Evolutionary conservation across 1,140 invertebrate species (phyloP).

Genomic region (Formica exsecta): DNA sequence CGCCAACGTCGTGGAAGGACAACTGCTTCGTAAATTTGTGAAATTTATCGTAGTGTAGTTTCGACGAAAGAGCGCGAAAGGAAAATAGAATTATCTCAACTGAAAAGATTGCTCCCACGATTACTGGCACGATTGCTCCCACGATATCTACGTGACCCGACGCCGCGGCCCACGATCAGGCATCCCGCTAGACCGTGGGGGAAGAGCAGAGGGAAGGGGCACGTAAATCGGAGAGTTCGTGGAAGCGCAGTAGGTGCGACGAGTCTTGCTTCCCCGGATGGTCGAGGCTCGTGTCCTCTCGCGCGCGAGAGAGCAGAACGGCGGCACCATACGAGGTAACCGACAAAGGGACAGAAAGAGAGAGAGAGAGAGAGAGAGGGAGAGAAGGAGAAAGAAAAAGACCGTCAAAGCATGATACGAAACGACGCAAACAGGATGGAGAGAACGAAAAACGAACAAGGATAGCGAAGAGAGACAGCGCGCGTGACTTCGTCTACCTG

Average conservation of each 20-base stretch:
- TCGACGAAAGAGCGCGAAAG: neutral
- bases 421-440: constrained; percentile 30
- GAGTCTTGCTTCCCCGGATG: constrained; percentile 44
- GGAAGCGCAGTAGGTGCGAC: constrained; percentile 74
- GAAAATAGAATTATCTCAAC: neutral
- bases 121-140: constrained; percentile 33
- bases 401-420: neutral
- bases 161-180: constrained; percentile 61
- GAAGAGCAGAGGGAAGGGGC: constrained; percentile 37
- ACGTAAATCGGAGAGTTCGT: constrained; percentile 80
- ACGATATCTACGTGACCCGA: constrained; percentile 65
- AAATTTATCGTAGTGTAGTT: neutral
- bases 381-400: constrained; percentile 9
- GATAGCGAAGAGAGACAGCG: constrained; percentile 29
- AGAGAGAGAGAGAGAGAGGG: constrained; percentile 9
- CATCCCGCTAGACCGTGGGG: constrained; percentile 16
- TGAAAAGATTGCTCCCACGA: neutral
- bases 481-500: constrained; percentile 45
- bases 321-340: constrained; percentile 22
- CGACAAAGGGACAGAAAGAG: constrained; percentile 52
- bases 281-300: constrained; percentile 52
- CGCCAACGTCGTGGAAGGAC: constrained; percentile 16
- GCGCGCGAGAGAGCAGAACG: constrained; percentile 26
- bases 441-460: neutral
- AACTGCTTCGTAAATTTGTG: constrained; percentile 21